Evolutionary conservation across 2,113 vertebrate species (phyloP), one percentile per base, ranked within the genome.

Genomic region (Toxotes chatareus): DNA sequence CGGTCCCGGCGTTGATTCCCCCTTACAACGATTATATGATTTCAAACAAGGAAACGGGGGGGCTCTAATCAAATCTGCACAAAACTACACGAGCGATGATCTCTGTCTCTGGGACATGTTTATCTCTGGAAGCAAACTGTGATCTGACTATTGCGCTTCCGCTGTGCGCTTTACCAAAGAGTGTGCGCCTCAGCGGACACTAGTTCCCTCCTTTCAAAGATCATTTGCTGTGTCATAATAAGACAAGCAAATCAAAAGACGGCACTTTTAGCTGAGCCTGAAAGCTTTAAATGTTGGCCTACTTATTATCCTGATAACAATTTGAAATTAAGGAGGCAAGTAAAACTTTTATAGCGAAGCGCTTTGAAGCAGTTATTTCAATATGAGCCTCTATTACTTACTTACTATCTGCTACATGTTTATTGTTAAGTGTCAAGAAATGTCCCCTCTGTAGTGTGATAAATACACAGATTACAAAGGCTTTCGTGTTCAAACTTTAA

Each of bases 131-230:
- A 27, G 59, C 27, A 77, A 87, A 86, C 71, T 75, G 2, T 36
- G 77, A 61, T 76, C 53, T 79, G 84, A 62, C 27, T 56, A 9
- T 46, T 38, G 88, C 82, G 82, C 76, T 23, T 67, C 66, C 19
- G 72, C 61, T 40, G 76, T 17, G 86, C 74, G 70, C 71, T 65
- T 75, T 55, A 57, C 42, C 55, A 73, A 31, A 64, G 65, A 40
- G 42, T 23, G 53, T 11, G 81, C 79, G 83, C 73, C 63, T 75
- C 76, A 4, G 71, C 40, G 42, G 42, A 44, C 59, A 47, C 16
- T 12, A 83, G 86, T 73, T 82, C 87, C 86, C 84, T 88, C 93
- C 89, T 83, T 86, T 80, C 34, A 57, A 57, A 76, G 5, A 84
- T 69, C 34, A 85, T 62, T 59, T 73, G 53, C 17, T 31, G 57